Evolutionary conservation across 35 echinoderm and acorn worm genomes (phyloP).

Genomic region (Lytechinus pictus): DNA sequence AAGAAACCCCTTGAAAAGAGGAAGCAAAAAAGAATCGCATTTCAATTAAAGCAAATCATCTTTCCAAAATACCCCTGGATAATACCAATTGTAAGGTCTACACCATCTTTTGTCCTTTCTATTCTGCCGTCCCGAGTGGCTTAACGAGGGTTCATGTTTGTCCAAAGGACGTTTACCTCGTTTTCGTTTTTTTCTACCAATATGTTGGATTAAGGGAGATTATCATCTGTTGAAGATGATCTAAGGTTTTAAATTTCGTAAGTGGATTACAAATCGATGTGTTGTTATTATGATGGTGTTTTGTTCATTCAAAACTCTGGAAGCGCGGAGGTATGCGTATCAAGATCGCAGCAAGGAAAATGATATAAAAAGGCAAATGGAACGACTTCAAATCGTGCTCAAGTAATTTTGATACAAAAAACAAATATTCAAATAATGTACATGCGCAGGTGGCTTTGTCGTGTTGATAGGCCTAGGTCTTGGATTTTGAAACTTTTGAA

Average conservation of each 20-base stretch:
- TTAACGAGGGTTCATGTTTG: not conserved
- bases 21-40: not conserved
- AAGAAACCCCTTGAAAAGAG: not conserved
- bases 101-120: not conserved
- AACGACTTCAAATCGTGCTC: no score
- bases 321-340: not conserved
- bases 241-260: not conserved
- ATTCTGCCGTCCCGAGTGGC: not conserved
- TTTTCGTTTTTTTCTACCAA: not conserved
- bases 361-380: no score
- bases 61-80: not conserved
- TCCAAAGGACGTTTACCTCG: not conserved
- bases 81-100: not conserved
- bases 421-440: no score
- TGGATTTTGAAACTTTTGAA: no score
- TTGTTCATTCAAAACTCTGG: not conserved
- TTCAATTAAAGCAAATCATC: not conserved
- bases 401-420: no score
- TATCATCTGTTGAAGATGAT: not conserved
- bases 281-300: not conserved
- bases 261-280: slow-evolving; percentile 11
- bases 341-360: not conserved
- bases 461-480: no score
- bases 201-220: not conserved
- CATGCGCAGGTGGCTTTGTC: no score